Evolutionary conservation across 2,113 vertebrate genomes (phyloP).

Genomic region (Raphicerus campestris): DNA sequence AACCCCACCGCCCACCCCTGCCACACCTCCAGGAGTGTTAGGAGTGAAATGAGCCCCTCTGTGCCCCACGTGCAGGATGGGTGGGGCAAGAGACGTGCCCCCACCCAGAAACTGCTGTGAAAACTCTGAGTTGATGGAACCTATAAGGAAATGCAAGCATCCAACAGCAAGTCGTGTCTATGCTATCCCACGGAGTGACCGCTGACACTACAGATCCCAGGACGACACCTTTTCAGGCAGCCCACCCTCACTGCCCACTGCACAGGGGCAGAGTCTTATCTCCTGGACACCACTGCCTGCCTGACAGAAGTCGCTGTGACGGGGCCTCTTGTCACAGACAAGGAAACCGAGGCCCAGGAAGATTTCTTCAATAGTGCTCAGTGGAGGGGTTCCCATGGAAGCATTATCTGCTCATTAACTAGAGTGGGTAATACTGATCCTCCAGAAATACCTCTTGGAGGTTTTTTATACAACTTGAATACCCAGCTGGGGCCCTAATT

Average conservation of each 20-base stretch:
- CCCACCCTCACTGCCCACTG: background rate
- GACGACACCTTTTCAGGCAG: fast-evolving
- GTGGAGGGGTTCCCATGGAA: conserved; percentile 1
- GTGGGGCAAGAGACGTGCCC: background rate
- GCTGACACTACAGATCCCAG: fast-evolving
- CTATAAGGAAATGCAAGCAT: fast-evolving
- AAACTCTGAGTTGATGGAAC: background rate
- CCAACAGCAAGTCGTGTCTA: fast-evolving
- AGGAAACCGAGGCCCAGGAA: background rate
- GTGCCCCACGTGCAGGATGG: background rate
- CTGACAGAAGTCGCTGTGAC: fast-evolving
- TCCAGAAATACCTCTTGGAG: conserved; percentile 42
- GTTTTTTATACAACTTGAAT: conserved; percentile 45
- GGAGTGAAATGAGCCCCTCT: background rate
- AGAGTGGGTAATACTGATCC: conserved; percentile 55
- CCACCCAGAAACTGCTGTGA: background rate
- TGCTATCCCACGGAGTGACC: background rate
- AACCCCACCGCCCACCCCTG: background rate
- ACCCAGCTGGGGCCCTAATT: conserved; percentile 28
- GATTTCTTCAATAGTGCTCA: background rate
- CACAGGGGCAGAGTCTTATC: too few species aligned
- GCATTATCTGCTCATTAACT: conserved; percentile 43
- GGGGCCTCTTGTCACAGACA: background rate
- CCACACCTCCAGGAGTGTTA: background rate
- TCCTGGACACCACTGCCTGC: background rate